Percentiles rank a stretch among this genome's conserved stretches.
These are phyloP conservation scores for Apostichopus californicus DNA, from an alignment of 35 echinoderm and acorn worm species.

Conservation along the genomic window DNA sequence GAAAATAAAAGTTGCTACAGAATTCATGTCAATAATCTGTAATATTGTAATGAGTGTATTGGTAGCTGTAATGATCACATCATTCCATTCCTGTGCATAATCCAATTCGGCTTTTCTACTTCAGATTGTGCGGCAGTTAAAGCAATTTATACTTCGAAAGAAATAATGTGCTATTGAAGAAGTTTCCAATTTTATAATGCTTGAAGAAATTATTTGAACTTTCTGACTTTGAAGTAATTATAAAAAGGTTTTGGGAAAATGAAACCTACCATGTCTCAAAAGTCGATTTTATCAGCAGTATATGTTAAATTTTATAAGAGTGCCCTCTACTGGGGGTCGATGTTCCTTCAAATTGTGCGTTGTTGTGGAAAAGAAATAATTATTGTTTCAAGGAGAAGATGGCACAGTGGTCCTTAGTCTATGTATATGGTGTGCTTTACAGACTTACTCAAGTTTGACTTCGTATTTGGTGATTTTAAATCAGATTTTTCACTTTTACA, in stretches of 20 bases:
- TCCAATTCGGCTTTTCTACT: background rate
- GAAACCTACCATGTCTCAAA: no score
- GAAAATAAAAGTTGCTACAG: background rate
- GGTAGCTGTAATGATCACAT: background rate
- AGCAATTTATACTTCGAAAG: background rate
- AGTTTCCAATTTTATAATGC: background rate
- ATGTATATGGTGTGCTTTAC: no score
- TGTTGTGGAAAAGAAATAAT: no score
- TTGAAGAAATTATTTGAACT: background rate
- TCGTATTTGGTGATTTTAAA: no score
- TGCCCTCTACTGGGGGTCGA: no score
- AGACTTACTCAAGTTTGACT: no score
- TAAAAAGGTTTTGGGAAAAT: background rate
- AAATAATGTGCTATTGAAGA: background rate
- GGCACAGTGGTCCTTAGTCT: no score
- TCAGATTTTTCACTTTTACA: no score
- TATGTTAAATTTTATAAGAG: no score
- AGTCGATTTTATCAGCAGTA: no score
- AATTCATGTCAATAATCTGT: background rate
- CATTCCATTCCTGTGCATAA: background rate
- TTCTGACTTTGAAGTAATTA: background rate
- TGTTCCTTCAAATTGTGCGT: no score
- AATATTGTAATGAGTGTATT: background rate
- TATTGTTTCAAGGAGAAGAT: no score
- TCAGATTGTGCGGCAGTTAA: background rate